Percentiles rank a stretch among this genome's conserved stretches.
Evolutionary conservation across 37 sponge, comb jelly and placozoan genomes (phyloP).

Genomic region (Cladorhizidae sp.): DNA sequence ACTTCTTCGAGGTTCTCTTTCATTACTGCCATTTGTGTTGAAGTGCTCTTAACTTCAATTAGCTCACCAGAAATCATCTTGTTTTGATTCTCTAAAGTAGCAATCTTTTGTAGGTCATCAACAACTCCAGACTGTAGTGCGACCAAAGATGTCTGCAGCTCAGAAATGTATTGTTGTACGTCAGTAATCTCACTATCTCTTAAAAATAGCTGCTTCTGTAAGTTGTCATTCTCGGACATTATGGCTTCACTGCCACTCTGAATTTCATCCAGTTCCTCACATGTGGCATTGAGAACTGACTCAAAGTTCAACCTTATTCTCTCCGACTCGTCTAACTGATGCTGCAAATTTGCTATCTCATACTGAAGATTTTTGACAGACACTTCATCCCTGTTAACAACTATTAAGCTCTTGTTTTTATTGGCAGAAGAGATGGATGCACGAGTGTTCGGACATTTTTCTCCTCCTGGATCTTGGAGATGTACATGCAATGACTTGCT

Average conservation of each 20-base stretch:
- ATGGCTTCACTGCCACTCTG: conserved; percentile 27
- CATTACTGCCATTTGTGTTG: neutral
- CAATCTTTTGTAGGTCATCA: conserved; percentile 20
- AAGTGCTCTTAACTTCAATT: neutral
- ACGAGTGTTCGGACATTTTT: too few relatives aligned
- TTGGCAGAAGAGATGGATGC: neutral
- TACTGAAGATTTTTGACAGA: neutral
- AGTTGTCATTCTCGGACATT: conserved; percentile 29
- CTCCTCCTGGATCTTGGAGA: too few relatives aligned
- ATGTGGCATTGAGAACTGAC: conserved; percentile 24
- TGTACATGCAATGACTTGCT: too few relatives aligned
- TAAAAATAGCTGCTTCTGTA: conserved; percentile 12
- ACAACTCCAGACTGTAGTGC: conserved; percentile 16
- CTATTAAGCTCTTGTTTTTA: neutral
- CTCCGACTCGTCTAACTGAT: conserved; percentile 23
- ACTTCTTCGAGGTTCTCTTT: neutral
- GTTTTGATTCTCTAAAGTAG: conserved; percentile 14
- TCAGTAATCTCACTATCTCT: conserved; percentile 26
- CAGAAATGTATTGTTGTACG: conserved; percentile 5
- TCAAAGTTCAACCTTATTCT: conserved; percentile 16
- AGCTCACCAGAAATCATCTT: conserved; percentile 2
- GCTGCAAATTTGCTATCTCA: neutral
- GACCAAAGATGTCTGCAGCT: conserved; percentile 27
- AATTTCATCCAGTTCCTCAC: conserved; percentile 10
- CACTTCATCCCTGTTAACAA: neutral